A percentile compares a stretch with the other conserved stretches of the same genome.
These are phyloP conservation scores for Pomacea canaliculata DNA, from an alignment of 2,888 invertebrate species.

Conservation along the genomic window DNA sequence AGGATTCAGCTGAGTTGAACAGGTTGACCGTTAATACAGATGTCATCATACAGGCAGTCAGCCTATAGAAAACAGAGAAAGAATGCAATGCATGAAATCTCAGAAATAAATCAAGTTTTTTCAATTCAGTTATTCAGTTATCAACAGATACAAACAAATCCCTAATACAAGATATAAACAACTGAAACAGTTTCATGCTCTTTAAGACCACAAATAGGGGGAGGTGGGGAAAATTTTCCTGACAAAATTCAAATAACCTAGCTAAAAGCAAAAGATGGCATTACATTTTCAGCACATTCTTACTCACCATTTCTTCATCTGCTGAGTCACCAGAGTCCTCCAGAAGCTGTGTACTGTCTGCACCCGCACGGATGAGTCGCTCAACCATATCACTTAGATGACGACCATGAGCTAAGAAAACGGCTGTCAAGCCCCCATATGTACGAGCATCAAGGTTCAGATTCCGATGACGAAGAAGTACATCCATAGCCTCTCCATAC, in stretches of 20 bases:
- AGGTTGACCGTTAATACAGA: conserved; percentile 29
- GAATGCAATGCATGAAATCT: background rate
- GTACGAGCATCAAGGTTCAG: conserved; percentile 50
- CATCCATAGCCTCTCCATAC: conserved; percentile 40
- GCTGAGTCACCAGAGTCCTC: conserved; percentile 36
- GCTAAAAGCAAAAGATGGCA: too few relatives aligned
- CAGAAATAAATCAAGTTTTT: background rate
- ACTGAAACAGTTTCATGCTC: too few relatives aligned
- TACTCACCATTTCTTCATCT: conserved; percentile 38
- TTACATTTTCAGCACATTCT: too few relatives aligned
- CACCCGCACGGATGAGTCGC: conserved; percentile 42
- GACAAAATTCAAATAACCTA: too few relatives aligned
- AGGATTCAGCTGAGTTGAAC: conserved; percentile 16
- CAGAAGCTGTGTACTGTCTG: conserved; percentile 28
- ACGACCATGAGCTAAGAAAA: conserved; percentile 51
- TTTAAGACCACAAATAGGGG: too few relatives aligned
- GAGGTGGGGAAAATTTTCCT: too few relatives aligned
- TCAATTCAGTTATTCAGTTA: too few relatives aligned
- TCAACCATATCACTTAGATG: conserved; percentile 39
- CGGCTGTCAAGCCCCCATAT: conserved; percentile 55
- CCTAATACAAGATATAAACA: too few relatives aligned
- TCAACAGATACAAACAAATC: too few relatives aligned
- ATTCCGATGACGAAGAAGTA: conserved; percentile 35
- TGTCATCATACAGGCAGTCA: conserved; percentile 29
- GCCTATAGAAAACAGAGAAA: conserved; percentile 8